These are phyloP conservation scores for Entomobrya multifasciata DNA, from an alignment of 2,888 invertebrate genomes.

Conservation along the genomic window DNA sequence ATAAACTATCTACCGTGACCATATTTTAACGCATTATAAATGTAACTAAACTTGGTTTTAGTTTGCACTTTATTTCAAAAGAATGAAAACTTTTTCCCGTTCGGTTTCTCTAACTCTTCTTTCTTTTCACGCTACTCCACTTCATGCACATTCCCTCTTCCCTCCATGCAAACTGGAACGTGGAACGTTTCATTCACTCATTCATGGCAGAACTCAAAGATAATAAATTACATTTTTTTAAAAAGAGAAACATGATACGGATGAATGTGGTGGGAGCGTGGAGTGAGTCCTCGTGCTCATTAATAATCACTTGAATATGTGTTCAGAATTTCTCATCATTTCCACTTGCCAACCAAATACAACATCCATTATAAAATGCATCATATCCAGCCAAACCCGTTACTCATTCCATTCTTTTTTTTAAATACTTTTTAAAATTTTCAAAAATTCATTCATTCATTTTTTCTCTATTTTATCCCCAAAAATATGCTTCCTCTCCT, in stretches of 20 bases:
- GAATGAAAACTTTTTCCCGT: background rate
- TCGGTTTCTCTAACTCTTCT: background rate
- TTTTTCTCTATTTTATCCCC: no score
- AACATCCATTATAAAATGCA: no score
- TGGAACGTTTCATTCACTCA: background rate
- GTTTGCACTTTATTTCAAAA: constrained; percentile 30
- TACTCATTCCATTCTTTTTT: background rate
- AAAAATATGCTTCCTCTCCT: no score
- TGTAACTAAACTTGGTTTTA: background rate
- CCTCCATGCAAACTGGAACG: no score
- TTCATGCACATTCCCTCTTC: background rate
- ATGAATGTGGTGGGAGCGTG: constrained; percentile 76
- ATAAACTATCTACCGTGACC: no score
- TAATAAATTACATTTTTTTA: constrained; percentile 28
- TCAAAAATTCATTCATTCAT: constrained; percentile 58
- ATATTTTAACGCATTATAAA: background rate
- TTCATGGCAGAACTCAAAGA: background rate
- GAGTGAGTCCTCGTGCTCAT: constrained; percentile 76
- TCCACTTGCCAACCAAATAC: no score
- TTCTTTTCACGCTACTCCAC: background rate
- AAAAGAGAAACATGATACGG: constrained; percentile 59
- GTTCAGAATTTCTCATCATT: background rate
- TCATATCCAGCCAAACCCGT: no score
- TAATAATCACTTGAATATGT: constrained; percentile 75
- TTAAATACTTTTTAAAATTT: no score